Conservation (phyloP, 2,797 vertebrate genomes). For the Nyctalus aviator region DNA sequence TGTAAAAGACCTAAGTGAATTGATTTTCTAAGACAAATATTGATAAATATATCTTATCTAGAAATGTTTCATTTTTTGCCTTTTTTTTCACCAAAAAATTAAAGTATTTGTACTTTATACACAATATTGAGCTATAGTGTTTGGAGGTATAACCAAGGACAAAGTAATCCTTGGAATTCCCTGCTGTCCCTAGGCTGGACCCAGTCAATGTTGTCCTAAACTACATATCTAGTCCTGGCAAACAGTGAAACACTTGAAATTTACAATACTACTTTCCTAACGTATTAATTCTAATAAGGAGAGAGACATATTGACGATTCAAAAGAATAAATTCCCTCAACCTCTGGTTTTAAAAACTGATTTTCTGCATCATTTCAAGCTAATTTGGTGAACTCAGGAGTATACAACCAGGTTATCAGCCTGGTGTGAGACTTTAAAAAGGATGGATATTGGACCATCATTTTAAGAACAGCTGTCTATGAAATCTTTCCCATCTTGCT, state of each 20-base stretch:
- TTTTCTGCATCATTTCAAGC: not conserved
- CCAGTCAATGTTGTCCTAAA: not conserved
- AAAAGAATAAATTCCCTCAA: not conserved
- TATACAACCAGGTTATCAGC: not conserved
- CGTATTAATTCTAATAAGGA: not conserved
- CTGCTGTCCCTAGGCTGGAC: fast-evolving
- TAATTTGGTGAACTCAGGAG: not conserved
- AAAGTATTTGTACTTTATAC: not conserved
- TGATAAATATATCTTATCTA: not conserved
- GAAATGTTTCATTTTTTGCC: not conserved
- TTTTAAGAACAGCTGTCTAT: not conserved
- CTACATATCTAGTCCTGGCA: not conserved
- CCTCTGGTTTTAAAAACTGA: not conserved
- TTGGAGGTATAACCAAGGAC: not conserved
- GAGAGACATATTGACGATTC: not conserved
- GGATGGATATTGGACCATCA: not conserved
- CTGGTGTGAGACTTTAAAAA: not conserved
- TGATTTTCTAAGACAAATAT: not conserved
- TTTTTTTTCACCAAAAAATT: not conserved
- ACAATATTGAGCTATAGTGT: not conserved
- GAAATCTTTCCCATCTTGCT: not conserved
- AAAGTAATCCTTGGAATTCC: not conserved
- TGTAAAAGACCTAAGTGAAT: not conserved
- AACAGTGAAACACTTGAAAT: not conserved
- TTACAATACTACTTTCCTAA: not conserved